Base-by-base conservation (phyloP, 2,797 vertebrate species). In the Ammospiza maritima region DNA sequence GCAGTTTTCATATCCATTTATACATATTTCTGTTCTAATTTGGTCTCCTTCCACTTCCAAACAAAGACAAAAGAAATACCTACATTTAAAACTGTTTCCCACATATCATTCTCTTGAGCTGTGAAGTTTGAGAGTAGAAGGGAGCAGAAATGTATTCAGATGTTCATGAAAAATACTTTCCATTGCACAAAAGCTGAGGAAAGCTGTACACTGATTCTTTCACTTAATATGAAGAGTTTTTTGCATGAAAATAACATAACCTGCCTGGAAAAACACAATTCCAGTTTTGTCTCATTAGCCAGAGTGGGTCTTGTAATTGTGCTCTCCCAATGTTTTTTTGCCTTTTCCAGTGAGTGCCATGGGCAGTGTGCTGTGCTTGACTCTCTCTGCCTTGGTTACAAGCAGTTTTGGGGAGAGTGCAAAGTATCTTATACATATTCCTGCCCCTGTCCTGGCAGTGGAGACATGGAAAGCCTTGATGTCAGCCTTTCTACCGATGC, bases 1-100 rank as follows among this genome's bases (percentile, higher is more conserved):
- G 25, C 47, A 70, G 15, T 78, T 89, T 92, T 94, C 56, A 54
- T 67, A 70, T 29, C 26, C 16, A 76, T 88, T 93, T 94, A 86
- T 60, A 76, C 30, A 64, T 79, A 88, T 56, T 72, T 86, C n/a
- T 7, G 27, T 81, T 91, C 73, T 95, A 93, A 88, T 88, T 96
- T 92, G 25, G 27, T 88, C 32, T 78, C 48, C 48, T 75, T 79
- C 53, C 32, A 44, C 48, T 89, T 80, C 34, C 51, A 88, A 94
- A 80, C 23, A 66, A 81, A 84, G 40, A 54, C n/a, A 65, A 88
- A 89, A 88, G 16, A 64, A 64, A 57, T 54, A 51, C 15, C 30
- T 38, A 66, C 29, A 19, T 72, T 83, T 80, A 53, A 85, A 87
- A 47, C 19, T 30, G 16, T 80, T 93, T 91, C 51, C 48, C 42